Evolutionary conservation across 2,888 invertebrate species (phyloP).

Genomic region (Leptarthrus brevirostris): DNA sequence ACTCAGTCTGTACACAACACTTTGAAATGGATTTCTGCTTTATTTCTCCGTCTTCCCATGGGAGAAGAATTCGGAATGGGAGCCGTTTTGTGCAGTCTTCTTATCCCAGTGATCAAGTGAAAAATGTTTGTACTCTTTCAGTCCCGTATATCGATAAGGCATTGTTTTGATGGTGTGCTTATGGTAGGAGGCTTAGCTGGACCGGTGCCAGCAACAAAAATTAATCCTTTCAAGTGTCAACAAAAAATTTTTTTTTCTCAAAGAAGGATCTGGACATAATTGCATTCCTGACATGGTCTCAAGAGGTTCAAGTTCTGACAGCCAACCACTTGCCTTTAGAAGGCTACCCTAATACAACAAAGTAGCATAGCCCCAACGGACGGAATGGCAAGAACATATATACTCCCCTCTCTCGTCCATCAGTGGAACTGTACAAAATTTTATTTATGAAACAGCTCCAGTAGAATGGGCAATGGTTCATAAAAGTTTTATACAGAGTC

Average conservation of each 20-base stretch:
- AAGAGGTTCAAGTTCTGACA: slow-evolving; percentile 25
- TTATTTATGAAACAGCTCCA: slow-evolving; percentile 29
- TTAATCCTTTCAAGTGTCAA: slow-evolving; percentile 45
- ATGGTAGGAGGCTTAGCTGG: neutral
- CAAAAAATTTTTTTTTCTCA: slow-evolving; percentile 38
- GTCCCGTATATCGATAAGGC: slow-evolving; percentile 12
- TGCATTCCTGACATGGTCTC: slow-evolving; percentile 41
- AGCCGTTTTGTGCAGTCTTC: slow-evolving; percentile 22
- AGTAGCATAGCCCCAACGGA: neutral
- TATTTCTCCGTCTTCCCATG: neutral
- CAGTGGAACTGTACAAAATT: slow-evolving; percentile 13
- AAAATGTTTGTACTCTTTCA: slow-evolving; percentile 13
- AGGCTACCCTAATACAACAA: neutral
- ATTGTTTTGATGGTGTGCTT: slow-evolving; percentile 28
- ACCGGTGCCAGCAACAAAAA: slow-evolving; percentile 28
- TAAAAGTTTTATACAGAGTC: slow-evolving; percentile 38
- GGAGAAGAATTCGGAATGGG: neutral
- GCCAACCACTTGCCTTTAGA: slow-evolving; percentile 35
- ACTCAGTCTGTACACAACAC: slow-evolving; percentile 2
- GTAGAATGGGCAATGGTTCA: slow-evolving; percentile 35
- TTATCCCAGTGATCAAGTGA: slow-evolving; percentile 14
- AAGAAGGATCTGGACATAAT: slow-evolving; percentile 43
- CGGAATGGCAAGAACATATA: neutral
- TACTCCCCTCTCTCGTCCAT: neutral
- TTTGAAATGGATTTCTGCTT: slow-evolving; percentile 35